Percentiles rank a stretch among this genome's conserved stretches.
These are phyloP conservation scores for Meliscaeva auricollis DNA, from an alignment of 2,888 invertebrate species.

Conservation along the genomic window DNA sequence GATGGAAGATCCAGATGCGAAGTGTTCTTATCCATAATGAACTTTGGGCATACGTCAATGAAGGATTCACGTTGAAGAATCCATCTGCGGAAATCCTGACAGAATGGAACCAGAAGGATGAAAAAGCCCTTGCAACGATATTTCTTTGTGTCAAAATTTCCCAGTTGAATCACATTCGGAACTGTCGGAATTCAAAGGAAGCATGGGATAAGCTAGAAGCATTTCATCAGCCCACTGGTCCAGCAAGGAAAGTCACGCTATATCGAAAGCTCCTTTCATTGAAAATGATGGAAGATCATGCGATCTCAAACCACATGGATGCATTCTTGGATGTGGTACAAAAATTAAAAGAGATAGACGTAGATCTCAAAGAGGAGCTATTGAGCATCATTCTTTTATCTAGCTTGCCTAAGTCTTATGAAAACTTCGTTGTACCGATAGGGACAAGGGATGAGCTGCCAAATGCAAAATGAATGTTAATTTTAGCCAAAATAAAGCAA, in stretches of 20 bases:
- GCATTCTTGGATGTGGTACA: conserved; percentile 57
- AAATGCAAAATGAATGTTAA: not conserved
- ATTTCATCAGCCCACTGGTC: conserved; percentile 59
- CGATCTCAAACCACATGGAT: conserved; percentile 60
- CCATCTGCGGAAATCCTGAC: too few relatives aligned
- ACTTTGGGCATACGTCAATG: not conserved
- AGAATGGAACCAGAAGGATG: conserved; percentile 44
- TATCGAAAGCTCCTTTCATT: conserved; percentile 50
- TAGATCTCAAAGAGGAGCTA: conserved; percentile 53
- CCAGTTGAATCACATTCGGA: conserved; percentile 55
- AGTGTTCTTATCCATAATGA: conserved; percentile 3
- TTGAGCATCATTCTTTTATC: conserved; percentile 68
- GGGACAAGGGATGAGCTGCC: conserved; percentile 68
- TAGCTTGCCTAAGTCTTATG: conserved; percentile 59
- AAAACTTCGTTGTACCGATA: conserved; percentile 72
- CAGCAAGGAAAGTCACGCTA: conserved; percentile 67
- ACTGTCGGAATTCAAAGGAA: conserved; percentile 42
- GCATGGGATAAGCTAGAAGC: conserved; percentile 61
- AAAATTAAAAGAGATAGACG: conserved; percentile 58
- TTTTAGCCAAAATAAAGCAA: conserved; percentile 24
- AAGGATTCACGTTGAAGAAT: too few relatives aligned
- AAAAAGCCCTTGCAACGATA: conserved; percentile 64
- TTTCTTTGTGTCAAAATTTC: conserved; percentile 60
- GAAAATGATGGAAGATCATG: conserved; percentile 40
- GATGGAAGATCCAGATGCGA: conserved; percentile 21